Evolutionary conservation across 2,888 invertebrate species (phyloP), one percentile per base, ranked within the genome.

Genomic region (Cartodere bifasciata): DNA sequence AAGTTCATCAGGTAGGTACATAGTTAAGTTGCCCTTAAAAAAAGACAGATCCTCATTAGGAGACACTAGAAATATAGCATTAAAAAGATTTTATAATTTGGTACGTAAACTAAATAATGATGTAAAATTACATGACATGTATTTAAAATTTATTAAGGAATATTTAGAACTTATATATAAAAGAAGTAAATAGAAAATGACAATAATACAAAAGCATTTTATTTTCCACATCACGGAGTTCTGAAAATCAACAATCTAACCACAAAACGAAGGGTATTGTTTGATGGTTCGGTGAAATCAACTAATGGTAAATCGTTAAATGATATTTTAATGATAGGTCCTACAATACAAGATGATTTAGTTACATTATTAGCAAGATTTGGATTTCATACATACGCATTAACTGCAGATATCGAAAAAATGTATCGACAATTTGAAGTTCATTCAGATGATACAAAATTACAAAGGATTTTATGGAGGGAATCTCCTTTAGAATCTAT

Each of bases 381-480:
- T 16, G 22, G 21, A 9, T 4, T 11, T 21, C 20, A 31, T 15
- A 22, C 12, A 13, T 29, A 10, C 16, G 36, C 29, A 4, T 13
- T 36, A 2, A 9, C n/a, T 4, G 36, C 25, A 7, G 36, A 36
- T 15, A 32, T 36, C 9, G 26, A 28, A 22, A 34, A 34, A 34
- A 36, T 36, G 27, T 36, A 34, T n/a, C 17, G 36, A 5, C 31
- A 27, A 13, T 23, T 36, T 5, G 4, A 9, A 9, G 29, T 44
- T 9, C 14, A 31, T 9, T 9, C 16, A 14, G 22, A 28, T 5
- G 37, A 45, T 13, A 27, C 40, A 13, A 11, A 32, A 9, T 29
- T 39, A 9, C 43, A 44, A 32, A 20, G 32, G 21, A 43, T 42
- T 20, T 11, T 43, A 4, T 44, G 44, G 43, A 28, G 43, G 16